Evolutionary conservation across 2,797 vertebrate species (phyloP).

Genomic region (Gymnodraco acuticeps): DNA sequence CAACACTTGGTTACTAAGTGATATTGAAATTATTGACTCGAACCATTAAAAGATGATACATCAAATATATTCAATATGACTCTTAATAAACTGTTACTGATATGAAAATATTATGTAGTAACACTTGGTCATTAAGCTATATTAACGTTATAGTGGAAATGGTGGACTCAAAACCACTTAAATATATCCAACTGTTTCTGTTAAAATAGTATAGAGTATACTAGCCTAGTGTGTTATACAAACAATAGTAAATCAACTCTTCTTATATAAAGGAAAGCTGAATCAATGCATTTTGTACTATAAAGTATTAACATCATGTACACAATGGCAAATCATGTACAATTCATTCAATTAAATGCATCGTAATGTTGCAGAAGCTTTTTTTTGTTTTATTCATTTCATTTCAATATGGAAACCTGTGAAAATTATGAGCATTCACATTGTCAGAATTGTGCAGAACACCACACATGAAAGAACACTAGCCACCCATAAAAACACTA

Average conservation of each 20-base stretch:
- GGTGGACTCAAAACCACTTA: not conserved
- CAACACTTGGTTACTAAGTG: too few species aligned
- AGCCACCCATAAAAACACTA: not conserved
- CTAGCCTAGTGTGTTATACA: not conserved
- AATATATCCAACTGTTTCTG: not conserved
- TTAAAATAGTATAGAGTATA: not conserved
- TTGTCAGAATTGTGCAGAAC: not conserved
- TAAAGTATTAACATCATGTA: not conserved
- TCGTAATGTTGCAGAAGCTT: not conserved
- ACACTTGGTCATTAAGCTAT: too few species aligned
- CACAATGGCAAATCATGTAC: not conserved
- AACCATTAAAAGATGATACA: not conserved
- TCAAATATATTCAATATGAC: not conserved
- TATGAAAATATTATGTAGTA: not conserved
- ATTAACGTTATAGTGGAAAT: not conserved
- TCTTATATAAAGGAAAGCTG: not conserved
- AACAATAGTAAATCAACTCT: not conserved
- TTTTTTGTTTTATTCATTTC: not conserved
- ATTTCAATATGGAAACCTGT: not conserved
- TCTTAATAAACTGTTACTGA: not conserved
- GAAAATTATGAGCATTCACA: not conserved
- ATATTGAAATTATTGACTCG: not conserved
- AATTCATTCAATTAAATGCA: not conserved
- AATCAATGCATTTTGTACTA: not conserved
- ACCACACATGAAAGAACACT: not conserved